A percentile compares a stretch with the other conserved stretches of the same genome.
phyloP scores from a whole-genome alignment of 2,797 vertebrate genomes.

The Erethizon dorsatum region DNA sequence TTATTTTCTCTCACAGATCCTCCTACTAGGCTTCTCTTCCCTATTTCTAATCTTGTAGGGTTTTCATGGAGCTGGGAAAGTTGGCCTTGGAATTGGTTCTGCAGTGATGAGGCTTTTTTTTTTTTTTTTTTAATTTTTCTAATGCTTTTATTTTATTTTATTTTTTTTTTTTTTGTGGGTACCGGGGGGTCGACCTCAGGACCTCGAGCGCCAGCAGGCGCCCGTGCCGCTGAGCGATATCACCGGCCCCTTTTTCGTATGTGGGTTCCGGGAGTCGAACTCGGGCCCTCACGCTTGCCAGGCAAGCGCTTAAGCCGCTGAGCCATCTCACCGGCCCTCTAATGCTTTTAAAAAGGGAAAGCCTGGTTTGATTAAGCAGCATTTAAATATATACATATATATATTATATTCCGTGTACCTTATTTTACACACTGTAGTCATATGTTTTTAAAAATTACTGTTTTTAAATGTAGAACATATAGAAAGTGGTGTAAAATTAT shows the following conservation, averaged over 20 bases:
- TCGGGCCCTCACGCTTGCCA: too few relatives aligned
- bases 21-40: not conserved
- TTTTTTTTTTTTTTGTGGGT: too few relatives aligned
- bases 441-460: not conserved
- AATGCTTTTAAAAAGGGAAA: not conserved
- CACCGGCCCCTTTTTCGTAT: too few relatives aligned
- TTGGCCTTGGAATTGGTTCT: not conserved
- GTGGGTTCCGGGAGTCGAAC: too few relatives aligned
- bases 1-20: not conserved
- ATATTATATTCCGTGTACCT: not conserved
- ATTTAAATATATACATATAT: not conserved
- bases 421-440: not conserved
- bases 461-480: slow-evolving; percentile 30
- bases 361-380: not conserved
- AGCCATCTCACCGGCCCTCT: too few relatives aligned
- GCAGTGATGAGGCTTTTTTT: not conserved
- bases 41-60: not conserved
- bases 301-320: too few relatives aligned
- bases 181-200: too few relatives aligned
- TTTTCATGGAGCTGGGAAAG: not conserved
- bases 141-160: not conserved
- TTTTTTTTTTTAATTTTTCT: not conserved
- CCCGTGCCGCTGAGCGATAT: too few relatives aligned
- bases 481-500: slow-evolving; percentile 27
- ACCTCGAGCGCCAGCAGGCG: too few relatives aligned